Evolutionary conservation across 1,140 invertebrate species (phyloP).

Genomic region (Uloborus diversus): DNA sequence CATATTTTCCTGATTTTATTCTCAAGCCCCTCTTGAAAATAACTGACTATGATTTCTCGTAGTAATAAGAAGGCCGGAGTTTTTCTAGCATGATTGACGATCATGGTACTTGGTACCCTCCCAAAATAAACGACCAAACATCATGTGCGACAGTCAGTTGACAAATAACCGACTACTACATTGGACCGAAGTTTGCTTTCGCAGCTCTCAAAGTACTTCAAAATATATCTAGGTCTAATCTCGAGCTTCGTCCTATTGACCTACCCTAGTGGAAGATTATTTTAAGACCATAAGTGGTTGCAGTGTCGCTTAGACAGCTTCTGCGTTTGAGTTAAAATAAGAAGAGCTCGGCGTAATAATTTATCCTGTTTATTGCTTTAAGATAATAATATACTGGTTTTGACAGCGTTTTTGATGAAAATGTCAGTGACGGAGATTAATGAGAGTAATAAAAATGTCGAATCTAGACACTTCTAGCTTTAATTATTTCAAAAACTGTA

Average conservation of each 20-base stretch:
- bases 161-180: constrained; percentile 24
- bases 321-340: too few species aligned
- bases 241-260: not conserved
- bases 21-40: too few species aligned
- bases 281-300: constrained; percentile 5
- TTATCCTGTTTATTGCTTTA: too few species aligned
- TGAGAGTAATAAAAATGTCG: too few species aligned
- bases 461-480: too few species aligned
- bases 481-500: too few species aligned
- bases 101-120: not conserved
- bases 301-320: not conserved
- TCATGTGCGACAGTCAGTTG: constrained; percentile 28
- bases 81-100: constrained; percentile 28
- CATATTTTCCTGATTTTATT: too few species aligned
- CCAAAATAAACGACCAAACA: constrained; percentile 28
- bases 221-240: not conserved
- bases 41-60: too few species aligned
- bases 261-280: constrained; percentile 3
- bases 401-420: too few species aligned
- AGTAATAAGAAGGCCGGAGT: not conserved
- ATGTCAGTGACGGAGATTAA: too few species aligned
- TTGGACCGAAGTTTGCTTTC: not conserved
- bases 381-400: too few species aligned
- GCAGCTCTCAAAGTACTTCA: not conserved
- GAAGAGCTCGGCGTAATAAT: too few species aligned